Evolutionary conservation across 2,113 vertebrate species (phyloP).

Genomic region (Ptychochromis oligacanthus): DNA sequence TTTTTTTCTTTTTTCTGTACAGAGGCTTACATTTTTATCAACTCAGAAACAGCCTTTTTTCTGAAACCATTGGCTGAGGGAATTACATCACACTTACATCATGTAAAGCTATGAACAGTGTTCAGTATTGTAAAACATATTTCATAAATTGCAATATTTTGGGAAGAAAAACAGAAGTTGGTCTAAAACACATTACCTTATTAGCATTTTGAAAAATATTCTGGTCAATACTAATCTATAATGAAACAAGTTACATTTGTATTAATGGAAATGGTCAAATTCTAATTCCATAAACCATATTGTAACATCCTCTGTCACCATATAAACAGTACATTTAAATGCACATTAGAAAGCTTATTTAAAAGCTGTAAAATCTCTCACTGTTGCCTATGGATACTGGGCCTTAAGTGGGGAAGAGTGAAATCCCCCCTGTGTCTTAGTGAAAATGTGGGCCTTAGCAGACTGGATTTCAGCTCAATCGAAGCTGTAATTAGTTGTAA

Average conservation of each 20-base stretch:
- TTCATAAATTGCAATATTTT: constrained; percentile 12
- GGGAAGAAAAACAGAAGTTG: fast-evolving
- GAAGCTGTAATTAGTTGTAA: constrained; percentile 83
- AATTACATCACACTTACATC: constrained; percentile 64
- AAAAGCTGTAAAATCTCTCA: constrained; percentile 35
- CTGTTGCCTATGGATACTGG: constrained; percentile 46
- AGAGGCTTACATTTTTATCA: constrained; percentile 19
- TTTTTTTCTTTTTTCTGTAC: constrained; percentile 28
- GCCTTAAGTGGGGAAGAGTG: constrained; percentile 54
- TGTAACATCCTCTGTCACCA: background rate
- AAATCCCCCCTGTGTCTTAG: constrained; percentile 63
- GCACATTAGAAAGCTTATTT: constrained; percentile 36
- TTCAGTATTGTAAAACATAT: constrained; percentile 19
- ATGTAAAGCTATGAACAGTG: constrained; percentile 15
- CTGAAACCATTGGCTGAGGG: constrained; percentile 24
- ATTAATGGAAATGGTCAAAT: background rate
- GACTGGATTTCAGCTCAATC: constrained; percentile 71
- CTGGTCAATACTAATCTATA: background rate
- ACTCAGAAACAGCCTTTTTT: constrained; percentile 35
- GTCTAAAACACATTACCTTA: background rate
- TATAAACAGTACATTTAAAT: constrained; percentile 4
- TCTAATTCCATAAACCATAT: background rate
- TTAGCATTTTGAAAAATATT: background rate
- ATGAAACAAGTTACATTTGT: background rate
- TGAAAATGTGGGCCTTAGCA: constrained; percentile 59